Base-by-base conservation (phyloP, 2,797 vertebrate genomes). In the Sus cebifrons region DNA sequence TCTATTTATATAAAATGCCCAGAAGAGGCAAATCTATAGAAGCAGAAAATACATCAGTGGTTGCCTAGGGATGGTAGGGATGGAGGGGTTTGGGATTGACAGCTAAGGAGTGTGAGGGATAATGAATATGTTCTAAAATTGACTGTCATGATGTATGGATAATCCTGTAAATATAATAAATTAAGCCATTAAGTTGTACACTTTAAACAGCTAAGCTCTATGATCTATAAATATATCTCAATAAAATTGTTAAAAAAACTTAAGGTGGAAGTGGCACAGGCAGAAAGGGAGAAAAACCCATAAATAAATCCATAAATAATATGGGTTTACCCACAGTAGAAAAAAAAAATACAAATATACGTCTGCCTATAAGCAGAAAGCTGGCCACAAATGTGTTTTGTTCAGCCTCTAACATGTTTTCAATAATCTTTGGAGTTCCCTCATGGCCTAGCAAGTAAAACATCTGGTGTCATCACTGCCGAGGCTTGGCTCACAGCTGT, bases 151-250 rank as follows among this genome's bases (percentile, higher is more conserved):
- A 75, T 56, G 32, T 17, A 73, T 93, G 71, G 27, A 79, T 8
- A 87, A 49, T 29, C 60, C 89, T 78, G 14, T 75, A 49, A 89
- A 79, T 49, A 58, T 20, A 85, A 36, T 25, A 73, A 94, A 81
- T 56, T 56, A 56, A 86, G 44, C 5, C 67, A 81, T 16, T 67
- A 60, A 58, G 58, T 21, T 58, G 6, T 12, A 75, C 25, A 58
- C 14, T 27, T 82, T 58, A 85, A 79, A 44, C 27, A 5, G 18
- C 29, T 82, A 20, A 96, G 65, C 79, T 40, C 65, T 52, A 85
- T 49, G 32, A 58, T 56, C 36, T 52, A 15, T 54, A 27, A 81
- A 91, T 81, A 36, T 29, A 93, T 27, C 52, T 73, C 36, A 78
- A 73, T 40, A 81, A 44, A 91, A 16, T 6, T 77, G 40, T 75